Evolutionary conservation across 2,113 vertebrate genomes (phyloP).

Genomic region (Elephas maximus): DNA sequence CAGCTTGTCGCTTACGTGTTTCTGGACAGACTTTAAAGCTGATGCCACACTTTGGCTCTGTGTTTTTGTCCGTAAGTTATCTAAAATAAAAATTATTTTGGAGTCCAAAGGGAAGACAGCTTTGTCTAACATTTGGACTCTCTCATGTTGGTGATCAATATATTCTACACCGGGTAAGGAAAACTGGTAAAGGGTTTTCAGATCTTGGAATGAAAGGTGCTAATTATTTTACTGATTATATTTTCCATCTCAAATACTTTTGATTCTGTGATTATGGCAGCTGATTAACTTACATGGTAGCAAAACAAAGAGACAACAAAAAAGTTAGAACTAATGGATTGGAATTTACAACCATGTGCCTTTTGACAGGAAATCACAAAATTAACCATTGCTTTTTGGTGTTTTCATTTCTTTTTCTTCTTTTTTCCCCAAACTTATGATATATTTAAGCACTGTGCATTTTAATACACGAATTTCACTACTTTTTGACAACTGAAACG

Average conservation of each 20-base stretch:
- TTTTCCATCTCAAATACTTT: constrained; percentile 37
- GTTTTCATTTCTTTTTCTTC: not conserved
- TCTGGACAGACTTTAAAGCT: not conserved
- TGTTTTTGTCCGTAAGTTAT: constrained; percentile 38
- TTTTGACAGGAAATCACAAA: constrained; percentile 31
- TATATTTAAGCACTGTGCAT: not conserved
- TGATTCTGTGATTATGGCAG: constrained; percentile 2
- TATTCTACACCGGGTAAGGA: not conserved
- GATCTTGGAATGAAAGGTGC: constrained; percentile 17
- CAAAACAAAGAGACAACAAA: constrained; percentile 60
- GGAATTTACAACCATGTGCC: not conserved
- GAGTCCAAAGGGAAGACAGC: not conserved
- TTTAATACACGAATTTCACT: not conserved
- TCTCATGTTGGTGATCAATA: not conserved
- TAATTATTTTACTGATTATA: constrained; percentile 44
- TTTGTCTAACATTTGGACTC: not conserved
- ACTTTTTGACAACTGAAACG: not conserved
- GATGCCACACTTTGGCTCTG: not conserved
- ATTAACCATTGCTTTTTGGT: constrained; percentile 36
- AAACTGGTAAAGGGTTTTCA: constrained; percentile 24
- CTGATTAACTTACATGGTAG: constrained; percentile 10
- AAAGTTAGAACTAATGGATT: constrained; percentile 29
- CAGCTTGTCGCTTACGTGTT: not conserved
- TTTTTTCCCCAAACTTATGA: not conserved
- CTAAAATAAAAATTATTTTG: constrained; percentile 17